Base-by-base conservation (phyloP, 2,888 invertebrate genomes). In the Melieria picta region DNA sequence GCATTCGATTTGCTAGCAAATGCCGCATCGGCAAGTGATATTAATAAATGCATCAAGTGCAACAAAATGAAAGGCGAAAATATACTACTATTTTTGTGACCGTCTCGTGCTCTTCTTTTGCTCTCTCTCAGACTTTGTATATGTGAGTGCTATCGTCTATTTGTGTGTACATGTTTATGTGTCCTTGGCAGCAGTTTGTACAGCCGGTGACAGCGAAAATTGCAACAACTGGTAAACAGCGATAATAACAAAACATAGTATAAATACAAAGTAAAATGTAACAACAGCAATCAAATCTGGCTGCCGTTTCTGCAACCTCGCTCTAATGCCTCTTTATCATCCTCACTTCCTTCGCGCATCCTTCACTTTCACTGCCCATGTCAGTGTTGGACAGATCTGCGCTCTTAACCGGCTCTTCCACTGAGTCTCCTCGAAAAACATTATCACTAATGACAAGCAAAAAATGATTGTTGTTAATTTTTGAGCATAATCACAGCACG, bases 321-420 rank as follows among this genome's bases (percentile, higher is more conserved):
- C 67, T 60, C 52, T 73, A 73, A 74, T 74, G 73, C 73, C 71
- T 74, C 74, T 73, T 74, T 77, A 74, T 68, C 72, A 74, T 75
- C 74, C 73, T 73, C 10, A 43, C 57, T 56, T 43, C 56, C 46
- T 52, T 46, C 69, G 16, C 50, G 13, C 46, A 46, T 42, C 46
- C 30, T 13, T 73, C 66, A 72, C 70, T 75, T 74, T 72, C 75
- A 76, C 72, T 79, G 76, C 73, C 79, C 80, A 76, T 76, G 76
- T 72, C 80, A 79, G 75, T 79, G 80, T 76, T 78, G 75, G 62
- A 66, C 43, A 50, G 52, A 60, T 61, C 61, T 60, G 60, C 60
- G 11, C 42, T 52, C 11, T 60, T 60, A 48, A 30, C 30, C 30
- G 30, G 30, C 30, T 30, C 30, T 30, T 30, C 30, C 30, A 30